Conservation (phyloP, 2,888 invertebrate genomes). For the Keiferia lycopersicella region DNA sequence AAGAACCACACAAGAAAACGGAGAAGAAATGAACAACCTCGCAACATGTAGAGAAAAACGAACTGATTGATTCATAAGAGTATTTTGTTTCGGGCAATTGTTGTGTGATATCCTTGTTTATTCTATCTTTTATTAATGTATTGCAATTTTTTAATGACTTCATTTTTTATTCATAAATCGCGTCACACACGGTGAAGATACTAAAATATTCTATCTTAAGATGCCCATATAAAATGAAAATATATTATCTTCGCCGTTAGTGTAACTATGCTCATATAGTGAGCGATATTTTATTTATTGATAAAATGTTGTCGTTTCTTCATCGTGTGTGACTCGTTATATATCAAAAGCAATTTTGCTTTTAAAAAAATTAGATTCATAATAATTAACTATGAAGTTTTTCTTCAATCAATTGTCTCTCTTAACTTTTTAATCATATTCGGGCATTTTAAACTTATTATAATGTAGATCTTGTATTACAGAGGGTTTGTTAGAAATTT, state of each 20-base stretch:
- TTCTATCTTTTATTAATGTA: not conserved
- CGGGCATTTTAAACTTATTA: conserved; percentile 1
- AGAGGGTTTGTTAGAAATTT: not conserved
- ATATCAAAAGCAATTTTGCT: too few relatives aligned
- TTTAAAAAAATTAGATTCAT: too few relatives aligned
- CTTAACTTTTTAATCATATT: not conserved
- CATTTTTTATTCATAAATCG: too few relatives aligned
- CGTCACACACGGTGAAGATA: too few relatives aligned
- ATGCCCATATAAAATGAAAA: too few relatives aligned
- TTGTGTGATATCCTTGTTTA: conserved; percentile 10
- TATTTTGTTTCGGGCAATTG: conserved; percentile 11
- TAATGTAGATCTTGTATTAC: not conserved
- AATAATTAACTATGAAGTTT: too few relatives aligned
- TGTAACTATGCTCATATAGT: too few relatives aligned
- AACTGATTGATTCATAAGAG: conserved; percentile 33
- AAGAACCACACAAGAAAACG: conserved; percentile 39
- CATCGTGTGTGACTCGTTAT: too few relatives aligned
- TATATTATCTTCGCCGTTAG: too few relatives aligned
- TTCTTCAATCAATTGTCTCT: not conserved
- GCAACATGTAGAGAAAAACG: conserved; percentile 29
- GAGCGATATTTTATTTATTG: too few relatives aligned
- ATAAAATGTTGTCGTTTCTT: too few relatives aligned
- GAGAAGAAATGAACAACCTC: conserved; percentile 30
- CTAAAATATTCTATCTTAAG: too few relatives aligned
- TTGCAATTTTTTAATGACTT: not conserved